Evolutionary conservation across 2,113 vertebrate species (phyloP).

Genomic region (Ceyx cyanopectus): DNA sequence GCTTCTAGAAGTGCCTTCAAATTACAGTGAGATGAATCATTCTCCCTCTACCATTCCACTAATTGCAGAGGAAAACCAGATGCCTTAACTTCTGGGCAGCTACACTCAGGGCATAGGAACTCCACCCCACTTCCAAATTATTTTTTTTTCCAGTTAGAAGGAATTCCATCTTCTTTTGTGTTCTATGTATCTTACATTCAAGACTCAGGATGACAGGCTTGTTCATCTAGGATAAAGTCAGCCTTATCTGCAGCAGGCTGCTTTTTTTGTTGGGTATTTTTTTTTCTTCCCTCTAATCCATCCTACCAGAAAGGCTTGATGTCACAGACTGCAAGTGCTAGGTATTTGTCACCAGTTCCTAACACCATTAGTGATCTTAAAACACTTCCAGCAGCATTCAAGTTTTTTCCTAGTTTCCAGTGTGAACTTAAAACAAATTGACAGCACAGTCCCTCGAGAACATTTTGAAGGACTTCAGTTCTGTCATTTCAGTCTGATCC

Average conservation of each 20-base stretch:
- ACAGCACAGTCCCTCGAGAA: not conserved
- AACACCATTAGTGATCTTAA: not conserved
- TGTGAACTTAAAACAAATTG: not conserved
- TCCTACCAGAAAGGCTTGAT: not conserved
- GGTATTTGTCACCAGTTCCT: not conserved
- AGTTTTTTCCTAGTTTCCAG: not conserved
- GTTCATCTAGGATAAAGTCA: not conserved
- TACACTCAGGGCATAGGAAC: not conserved
- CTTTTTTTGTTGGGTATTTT: too few relatives aligned
- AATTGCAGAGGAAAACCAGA: slow-evolving; percentile 49
- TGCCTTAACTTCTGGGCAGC: slow-evolving; percentile 23
- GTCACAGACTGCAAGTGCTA: not conserved
- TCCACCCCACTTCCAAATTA: not conserved
- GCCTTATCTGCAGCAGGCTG: not conserved
- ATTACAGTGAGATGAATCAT: slow-evolving; percentile 35
- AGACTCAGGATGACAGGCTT: not conserved
- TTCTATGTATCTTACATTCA: not conserved
- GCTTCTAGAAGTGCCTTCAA: not conserved
- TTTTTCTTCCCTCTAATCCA: not conserved
- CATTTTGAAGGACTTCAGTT: not conserved
- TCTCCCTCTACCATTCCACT: not conserved
- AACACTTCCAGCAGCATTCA: not conserved
- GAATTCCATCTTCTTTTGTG: not conserved
- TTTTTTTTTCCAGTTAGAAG: not conserved
- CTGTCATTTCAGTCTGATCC: not conserved